Base-by-base conservation (phyloP, 2,888 invertebrate genomes). In the Plemyria rubiginata region DNA sequence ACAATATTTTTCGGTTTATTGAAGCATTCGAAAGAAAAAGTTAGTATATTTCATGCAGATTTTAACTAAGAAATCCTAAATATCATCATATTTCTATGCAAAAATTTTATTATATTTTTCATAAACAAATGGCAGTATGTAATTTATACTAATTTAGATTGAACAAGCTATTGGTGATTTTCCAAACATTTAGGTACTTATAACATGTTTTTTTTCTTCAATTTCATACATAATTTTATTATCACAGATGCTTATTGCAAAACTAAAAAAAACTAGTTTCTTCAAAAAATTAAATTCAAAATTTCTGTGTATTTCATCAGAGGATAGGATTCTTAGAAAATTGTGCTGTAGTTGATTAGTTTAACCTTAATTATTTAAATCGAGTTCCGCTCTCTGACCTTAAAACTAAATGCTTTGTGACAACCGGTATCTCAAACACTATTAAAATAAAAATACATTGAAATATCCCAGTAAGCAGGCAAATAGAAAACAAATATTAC, bases 241-340 rank as follows among this genome's bases (percentile, higher is more conserved):
- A 91, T 90, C 91, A 90, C 91, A 90, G 90, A 82, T 86, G 80
- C 80, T 85, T 85, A 87, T 85, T 82, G 84, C 84, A 85, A 86
- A 85, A 75, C 77, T 83, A 82, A 57, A 46, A 46, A 22, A 48
- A 9, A 22, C 28, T n/a, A 36, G 43, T 50, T 36, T 16, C 13
- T 57, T 1, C 12, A 11, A 15, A 54, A 29, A 29, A 46, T 43
- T 46, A 46, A 12, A 40, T 38, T 15, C 16, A 22, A 15, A 11
- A 38, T 12, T n/a, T 7, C 38, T 53, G 41, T 46, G 15, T 28
- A 40, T 22, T 22, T 4, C 2, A 0, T 16, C 15, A 36, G 4
- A 16, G 13, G 28, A 22, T 54, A 15, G 16, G 6, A 54, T 32
- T 32, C 43, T 52, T 32, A 32, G 22, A 12, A 45, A 51, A 58